Base-by-base conservation (phyloP, 2,113 vertebrate species). In the Rana temporaria region DNA sequence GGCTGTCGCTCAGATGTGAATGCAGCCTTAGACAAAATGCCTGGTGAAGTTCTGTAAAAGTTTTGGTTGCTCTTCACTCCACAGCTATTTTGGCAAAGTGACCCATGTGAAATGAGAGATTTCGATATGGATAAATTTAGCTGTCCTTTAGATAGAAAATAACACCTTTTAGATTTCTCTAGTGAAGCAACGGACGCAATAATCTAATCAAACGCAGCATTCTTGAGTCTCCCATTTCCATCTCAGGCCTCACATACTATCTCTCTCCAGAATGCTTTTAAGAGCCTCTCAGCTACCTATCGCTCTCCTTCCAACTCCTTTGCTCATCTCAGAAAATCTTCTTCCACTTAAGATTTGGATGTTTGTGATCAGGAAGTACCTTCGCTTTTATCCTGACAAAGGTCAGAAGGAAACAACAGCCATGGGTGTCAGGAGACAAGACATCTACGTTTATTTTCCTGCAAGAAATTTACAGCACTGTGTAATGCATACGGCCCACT, bases 321-420 rank as follows among this genome's bases (percentile, higher is more conserved):
- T 74, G 24, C 70, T 56, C 60, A 22, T 64, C 70, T 66, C 60
- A 73, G 15, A 64, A 59, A 72, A 73, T 72, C 79, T 82, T 72
- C 59, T 55, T 9, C 60, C 79, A 82, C 79, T 82, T 82, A 17
- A 82, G 70, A 74, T 34, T 66, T 56, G 15, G 34, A 48, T 17
- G 24, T 74, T 20, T 74, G 9, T 66, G 38, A 56, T 20, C 70
- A 57, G 79, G 70, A 82, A 82, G 79, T 74, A 65, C 19, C 69
- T n/a, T n/a, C 19, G 30, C 30, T 74, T 70, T 82, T 82, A 74
- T 82, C 79, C 24, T 65, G 68, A 55, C 12, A 72, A 72, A 64
- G 62, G 79, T 74, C 79, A 55, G 18, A 26, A 26, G 69, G 42
- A 74, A 57, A 72, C 78, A 79, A 68, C 60, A 74, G 69, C 24